Evolutionary conservation across 2,113 vertebrate species (phyloP).

Genomic region (Cervus canadensis): DNA sequence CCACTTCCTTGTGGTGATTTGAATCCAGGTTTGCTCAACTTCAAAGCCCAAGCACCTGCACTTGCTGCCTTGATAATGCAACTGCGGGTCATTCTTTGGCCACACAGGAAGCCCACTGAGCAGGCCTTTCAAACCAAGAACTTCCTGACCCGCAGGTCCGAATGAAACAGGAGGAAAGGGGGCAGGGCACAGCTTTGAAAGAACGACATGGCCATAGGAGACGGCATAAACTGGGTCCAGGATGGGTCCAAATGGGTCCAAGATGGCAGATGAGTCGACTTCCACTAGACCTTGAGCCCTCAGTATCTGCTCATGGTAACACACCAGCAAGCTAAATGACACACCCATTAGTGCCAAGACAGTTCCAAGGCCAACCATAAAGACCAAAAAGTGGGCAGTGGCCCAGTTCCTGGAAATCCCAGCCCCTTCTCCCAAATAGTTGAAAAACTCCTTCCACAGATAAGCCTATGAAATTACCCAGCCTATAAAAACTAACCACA

Average conservation of each 20-base stretch:
- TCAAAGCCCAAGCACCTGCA: background rate
- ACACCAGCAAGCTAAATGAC: background rate
- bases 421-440: background rate
- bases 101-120: background rate
- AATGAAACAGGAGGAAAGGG: background rate
- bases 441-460: background rate
- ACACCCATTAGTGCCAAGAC: background rate
- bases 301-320: background rate
- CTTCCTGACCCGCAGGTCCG: background rate
- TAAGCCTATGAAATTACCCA: background rate
- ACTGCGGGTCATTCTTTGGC: background rate
- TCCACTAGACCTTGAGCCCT: background rate
- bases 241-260: background rate
- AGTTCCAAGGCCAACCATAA: background rate
- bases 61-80: background rate
- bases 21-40: background rate
- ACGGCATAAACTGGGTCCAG: background rate
- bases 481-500: background rate
- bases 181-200: background rate
- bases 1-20: background rate
- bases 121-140: background rate
- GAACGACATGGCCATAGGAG: background rate
- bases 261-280: background rate
- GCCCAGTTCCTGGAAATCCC: background rate
- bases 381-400: background rate